Percentiles rank a stretch among this genome's conserved stretches.
These are phyloP conservation scores for Pecten maximus DNA, from an alignment of 2,888 invertebrate species.

Conservation along the genomic window DNA sequence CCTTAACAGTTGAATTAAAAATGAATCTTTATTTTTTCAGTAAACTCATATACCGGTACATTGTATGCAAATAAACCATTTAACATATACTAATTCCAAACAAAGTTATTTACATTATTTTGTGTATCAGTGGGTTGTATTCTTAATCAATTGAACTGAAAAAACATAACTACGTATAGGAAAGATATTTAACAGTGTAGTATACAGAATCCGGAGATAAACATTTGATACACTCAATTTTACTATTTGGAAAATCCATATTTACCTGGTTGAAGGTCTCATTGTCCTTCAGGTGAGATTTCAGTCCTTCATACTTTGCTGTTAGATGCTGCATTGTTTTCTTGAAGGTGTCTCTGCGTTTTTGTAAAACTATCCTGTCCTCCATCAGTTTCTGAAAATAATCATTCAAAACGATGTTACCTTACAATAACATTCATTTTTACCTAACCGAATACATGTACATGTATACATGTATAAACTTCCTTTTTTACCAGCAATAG, in stretches of 20 bases:
- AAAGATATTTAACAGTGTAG: too few species aligned
- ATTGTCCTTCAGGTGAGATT: conserved; percentile 88
- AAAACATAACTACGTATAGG: too few species aligned
- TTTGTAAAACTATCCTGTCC: conserved; percentile 78
- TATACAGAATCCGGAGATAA: too few species aligned
- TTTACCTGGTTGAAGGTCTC: conserved; percentile 85
- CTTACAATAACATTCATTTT: neutral
- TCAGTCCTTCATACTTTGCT: conserved; percentile 80
- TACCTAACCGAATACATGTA: too few species aligned
- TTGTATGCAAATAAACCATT: neutral
- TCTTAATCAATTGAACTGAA: neutral
- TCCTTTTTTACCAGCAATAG: too few species aligned
- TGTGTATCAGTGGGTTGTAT: too few species aligned
- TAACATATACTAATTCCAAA: too few species aligned
- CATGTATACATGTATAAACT: too few species aligned
- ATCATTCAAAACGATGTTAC: neutral
- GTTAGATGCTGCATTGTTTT: conserved; percentile 77
- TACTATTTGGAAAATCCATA: neutral
- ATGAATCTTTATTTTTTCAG: neutral
- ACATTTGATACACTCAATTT: too few species aligned
- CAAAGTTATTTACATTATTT: too few species aligned
- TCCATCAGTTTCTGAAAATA: conserved; percentile 78
- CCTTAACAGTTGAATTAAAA: neutral
- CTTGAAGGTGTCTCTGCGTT: conserved; percentile 78
- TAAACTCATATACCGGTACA: neutral